phyloP scores from a whole-genome alignment of 2,797 vertebrate species.

The Pelochelys cantorii region DNA sequence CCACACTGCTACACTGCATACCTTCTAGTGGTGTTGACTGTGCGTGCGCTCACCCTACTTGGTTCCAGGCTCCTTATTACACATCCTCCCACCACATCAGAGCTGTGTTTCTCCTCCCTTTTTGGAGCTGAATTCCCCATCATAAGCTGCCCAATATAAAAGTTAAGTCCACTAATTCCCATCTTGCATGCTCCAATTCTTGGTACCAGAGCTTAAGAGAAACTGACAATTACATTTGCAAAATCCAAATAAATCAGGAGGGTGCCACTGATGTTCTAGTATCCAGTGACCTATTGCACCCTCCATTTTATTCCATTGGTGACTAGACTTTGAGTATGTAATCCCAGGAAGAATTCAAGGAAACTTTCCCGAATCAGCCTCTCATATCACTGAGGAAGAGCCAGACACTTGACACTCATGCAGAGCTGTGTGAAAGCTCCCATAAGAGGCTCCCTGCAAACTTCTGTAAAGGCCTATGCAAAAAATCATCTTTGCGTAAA shows the following conservation, averaged over 20 bases:
- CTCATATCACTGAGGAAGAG: not conserved
- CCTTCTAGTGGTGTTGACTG: not conserved
- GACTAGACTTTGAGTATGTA: not conserved
- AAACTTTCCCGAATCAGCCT: conserved; percentile 13
- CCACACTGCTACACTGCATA: not conserved
- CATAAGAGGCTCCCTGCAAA: conserved; percentile 47
- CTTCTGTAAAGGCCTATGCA: not conserved
- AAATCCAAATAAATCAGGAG: conserved; percentile 17
- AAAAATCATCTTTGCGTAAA: not conserved
- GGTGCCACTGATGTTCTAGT: not conserved
- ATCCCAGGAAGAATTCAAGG: not conserved
- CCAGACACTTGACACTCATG: not conserved
- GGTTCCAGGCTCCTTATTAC: not conserved
- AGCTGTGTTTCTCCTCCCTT: conserved; percentile 23
- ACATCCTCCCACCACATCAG: not conserved
- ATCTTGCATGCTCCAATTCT: conserved; percentile 16
- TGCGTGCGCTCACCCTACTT: not conserved
- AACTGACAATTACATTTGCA: conserved; percentile 20
- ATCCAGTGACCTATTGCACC: not conserved
- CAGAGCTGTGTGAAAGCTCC: conserved; percentile 6
- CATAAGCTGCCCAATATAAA: not conserved
- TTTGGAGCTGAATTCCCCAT: not conserved
- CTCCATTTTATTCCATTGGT: not conserved
- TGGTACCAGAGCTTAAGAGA: not conserved
- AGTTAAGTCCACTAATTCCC: conserved; percentile 23